phyloP scores from a whole-genome alignment of 2,113 vertebrate genomes.

The Alligator mississippiensis region DNA sequence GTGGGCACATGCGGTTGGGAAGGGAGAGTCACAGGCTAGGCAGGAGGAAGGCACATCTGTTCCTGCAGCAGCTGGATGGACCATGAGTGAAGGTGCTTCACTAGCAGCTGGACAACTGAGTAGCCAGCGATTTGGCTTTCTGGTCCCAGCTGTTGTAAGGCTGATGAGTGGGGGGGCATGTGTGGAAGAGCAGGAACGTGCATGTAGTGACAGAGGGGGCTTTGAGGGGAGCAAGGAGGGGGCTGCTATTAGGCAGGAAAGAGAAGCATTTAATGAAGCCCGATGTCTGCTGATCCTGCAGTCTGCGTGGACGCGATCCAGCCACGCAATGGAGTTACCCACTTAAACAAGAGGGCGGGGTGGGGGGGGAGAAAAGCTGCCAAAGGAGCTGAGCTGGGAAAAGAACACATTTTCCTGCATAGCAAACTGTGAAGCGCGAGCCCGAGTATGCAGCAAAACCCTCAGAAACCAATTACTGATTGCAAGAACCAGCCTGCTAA shows the following conservation, averaged over 20 bases:
- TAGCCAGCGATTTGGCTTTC: not conserved
- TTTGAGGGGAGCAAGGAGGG: not conserved
- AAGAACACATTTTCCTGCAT: not conserved
- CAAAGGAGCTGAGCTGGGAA: not conserved
- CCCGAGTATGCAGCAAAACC: not conserved
- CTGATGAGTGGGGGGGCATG: not conserved
- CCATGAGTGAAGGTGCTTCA: not conserved
- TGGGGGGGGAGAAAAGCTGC: rapidly evolving
- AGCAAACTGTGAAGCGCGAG: not conserved
- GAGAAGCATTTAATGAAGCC: constrained; percentile 23
- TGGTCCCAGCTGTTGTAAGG: not conserved
- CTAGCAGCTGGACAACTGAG: not conserved
- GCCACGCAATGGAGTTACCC: constrained; percentile 23
- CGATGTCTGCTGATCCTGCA: constrained; percentile 3
- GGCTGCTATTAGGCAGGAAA: constrained; percentile 4
- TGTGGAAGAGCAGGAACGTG: not conserved
- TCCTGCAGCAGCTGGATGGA: not conserved
- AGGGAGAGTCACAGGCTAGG: not conserved
- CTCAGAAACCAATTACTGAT: constrained; percentile 32
- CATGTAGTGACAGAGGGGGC: not conserved
- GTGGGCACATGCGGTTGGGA: not conserved
- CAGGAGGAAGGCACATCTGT: not conserved
- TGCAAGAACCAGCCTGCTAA: not conserved
- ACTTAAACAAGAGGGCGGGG: not conserved
- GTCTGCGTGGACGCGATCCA: constrained; percentile 1